Evolutionary conservation across 2,797 vertebrate species (phyloP).

Genomic region (Carcharodon carcharias): DNA sequence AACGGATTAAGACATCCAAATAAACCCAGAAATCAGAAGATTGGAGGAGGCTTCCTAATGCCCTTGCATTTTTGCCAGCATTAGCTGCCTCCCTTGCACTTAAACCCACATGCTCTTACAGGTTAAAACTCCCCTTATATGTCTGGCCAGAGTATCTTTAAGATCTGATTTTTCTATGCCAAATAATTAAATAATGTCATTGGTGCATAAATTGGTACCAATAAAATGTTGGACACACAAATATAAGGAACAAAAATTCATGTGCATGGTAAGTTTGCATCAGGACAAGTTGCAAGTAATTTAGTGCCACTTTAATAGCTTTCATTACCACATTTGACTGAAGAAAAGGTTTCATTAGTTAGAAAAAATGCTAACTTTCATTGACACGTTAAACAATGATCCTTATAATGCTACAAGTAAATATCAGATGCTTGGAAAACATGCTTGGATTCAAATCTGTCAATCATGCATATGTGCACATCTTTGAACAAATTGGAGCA

Average conservation of each 20-base stretch:
- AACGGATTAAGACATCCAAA: not conserved
- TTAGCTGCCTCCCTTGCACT: not conserved
- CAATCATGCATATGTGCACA: not conserved
- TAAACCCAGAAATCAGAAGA: not conserved
- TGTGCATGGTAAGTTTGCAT: not conserved
- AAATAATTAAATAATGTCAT: not conserved
- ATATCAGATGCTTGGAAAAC: not conserved
- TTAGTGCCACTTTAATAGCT: not conserved
- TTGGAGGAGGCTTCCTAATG: not conserved
- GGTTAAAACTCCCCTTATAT: not conserved
- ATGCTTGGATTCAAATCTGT: not conserved
- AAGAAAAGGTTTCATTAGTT: not conserved
- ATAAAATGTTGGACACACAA: not conserved
- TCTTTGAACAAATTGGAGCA: not conserved
- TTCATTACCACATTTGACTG: not conserved
- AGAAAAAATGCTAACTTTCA: not conserved
- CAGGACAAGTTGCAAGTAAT: not conserved
- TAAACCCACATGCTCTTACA: not conserved
- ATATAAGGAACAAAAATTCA: not conserved
- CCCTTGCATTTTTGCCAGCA: not conserved
- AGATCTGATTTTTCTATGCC: conserved; percentile 42
- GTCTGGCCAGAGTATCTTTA: conserved; percentile 42
- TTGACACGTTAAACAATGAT: not conserved
- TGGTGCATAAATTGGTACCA: not conserved
- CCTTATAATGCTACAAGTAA: not conserved